phyloP scores from a whole-genome alignment of 2,113 vertebrate species.

The Zapus hudsonius region DNA sequence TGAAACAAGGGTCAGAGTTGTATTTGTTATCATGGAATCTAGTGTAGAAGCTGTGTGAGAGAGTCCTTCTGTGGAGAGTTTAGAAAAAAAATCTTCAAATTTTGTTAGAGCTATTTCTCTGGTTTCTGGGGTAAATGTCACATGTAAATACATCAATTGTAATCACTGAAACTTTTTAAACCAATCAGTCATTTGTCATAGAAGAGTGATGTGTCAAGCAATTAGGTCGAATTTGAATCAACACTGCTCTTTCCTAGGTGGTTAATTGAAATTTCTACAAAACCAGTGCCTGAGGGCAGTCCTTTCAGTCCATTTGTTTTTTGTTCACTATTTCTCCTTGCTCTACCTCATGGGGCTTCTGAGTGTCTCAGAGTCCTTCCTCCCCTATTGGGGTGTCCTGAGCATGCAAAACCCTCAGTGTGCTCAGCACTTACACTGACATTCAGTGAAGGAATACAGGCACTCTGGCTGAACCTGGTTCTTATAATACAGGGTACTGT shows the following conservation, averaged over 20 bases:
- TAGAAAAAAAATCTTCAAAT: background rate
- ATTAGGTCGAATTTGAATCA: constrained; percentile 35
- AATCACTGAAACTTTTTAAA: background rate
- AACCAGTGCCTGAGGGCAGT: background rate
- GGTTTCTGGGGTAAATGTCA: constrained; percentile 43
- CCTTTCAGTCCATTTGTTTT: background rate
- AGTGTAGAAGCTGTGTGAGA: constrained; percentile 7
- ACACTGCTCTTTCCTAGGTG: background rate
- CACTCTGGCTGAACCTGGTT: background rate
- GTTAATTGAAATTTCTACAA: constrained; percentile 24
- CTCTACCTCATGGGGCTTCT: background rate
- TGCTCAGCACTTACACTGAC: background rate
- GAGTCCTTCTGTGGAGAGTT: constrained; percentile 6
- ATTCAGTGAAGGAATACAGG: background rate
- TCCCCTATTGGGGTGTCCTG: background rate
- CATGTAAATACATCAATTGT: constrained; percentile 43
- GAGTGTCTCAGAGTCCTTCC: background rate
- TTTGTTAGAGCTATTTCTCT: constrained; percentile 36
- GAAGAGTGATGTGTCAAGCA: constrained; percentile 18
- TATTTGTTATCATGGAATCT: background rate
- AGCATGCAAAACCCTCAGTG: background rate
- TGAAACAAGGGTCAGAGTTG: background rate
- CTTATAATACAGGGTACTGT: background rate
- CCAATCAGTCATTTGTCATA: constrained; percentile 18
- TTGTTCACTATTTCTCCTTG: background rate